Percentiles rank a stretch among this genome's conserved stretches.
Conservation (phyloP, 2,888 invertebrate species). For the Volucella bombylans region DNA sequence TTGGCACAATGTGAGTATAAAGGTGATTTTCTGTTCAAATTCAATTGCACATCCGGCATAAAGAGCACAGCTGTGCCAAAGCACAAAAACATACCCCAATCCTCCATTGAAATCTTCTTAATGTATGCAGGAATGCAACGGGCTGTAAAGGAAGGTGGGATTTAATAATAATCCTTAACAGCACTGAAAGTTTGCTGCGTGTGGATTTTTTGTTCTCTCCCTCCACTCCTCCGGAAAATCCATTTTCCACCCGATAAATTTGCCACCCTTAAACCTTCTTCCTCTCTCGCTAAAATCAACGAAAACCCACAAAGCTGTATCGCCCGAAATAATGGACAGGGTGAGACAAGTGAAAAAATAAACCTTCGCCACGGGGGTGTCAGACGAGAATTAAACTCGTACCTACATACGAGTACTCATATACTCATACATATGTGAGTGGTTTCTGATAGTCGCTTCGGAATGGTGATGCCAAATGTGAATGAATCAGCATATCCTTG, state of each 20-base stretch:
- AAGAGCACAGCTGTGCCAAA: neutral
- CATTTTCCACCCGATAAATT: constrained; percentile 46
- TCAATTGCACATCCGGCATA: neutral
- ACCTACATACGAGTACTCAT: neutral
- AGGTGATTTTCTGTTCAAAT: neutral
- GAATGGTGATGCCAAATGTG: constrained; percentile 41
- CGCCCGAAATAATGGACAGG: neutral
- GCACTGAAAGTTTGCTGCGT: neutral
- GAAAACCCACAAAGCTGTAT: neutral
- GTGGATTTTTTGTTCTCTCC: constrained; percentile 32
- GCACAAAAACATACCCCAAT: neutral
- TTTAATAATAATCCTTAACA: constrained; percentile 26
- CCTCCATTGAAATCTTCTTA: constrained; percentile 5
- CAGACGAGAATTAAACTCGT: neutral
- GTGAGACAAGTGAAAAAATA: constrained; percentile 21
- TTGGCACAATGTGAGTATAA: neutral
- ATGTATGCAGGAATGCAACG: constrained; percentile 12
- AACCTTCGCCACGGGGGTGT: constrained; percentile 16
- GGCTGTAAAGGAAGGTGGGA: neutral
- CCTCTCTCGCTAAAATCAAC: neutral
- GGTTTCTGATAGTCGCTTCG: neutral
- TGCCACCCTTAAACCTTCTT: neutral
- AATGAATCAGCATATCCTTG: constrained; percentile 58
- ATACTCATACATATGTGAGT: constrained; percentile 1
- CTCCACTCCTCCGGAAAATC: neutral